phyloP scores from a whole-genome alignment of 2,797 vertebrate species.

The Bovichtus variegatus region DNA sequence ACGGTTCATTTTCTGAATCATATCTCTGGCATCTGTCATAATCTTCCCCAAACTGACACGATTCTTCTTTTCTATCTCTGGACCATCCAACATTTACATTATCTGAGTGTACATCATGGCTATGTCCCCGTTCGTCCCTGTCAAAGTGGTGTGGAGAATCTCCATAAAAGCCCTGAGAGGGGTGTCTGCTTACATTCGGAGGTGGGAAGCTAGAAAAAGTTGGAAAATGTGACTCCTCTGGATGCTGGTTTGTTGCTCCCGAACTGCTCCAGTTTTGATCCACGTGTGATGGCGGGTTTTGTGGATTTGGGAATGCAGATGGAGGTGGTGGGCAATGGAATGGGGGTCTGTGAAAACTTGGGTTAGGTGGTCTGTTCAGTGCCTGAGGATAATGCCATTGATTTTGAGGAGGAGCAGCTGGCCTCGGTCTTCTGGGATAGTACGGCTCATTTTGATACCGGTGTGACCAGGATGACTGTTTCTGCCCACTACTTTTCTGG shows the following conservation, averaged over 20 bases:
- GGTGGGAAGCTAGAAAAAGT: slow-evolving; percentile 16
- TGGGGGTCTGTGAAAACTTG: slow-evolving; percentile 40
- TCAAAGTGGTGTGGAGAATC: slow-evolving; percentile 30
- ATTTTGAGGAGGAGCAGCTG: slow-evolving; percentile 6
- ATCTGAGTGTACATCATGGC: slow-evolving; percentile 2
- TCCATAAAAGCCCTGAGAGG: slow-evolving; percentile 43
- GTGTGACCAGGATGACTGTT: slow-evolving; percentile 50
- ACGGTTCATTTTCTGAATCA: slow-evolving; percentile 23
- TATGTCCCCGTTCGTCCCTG: slow-evolving; percentile 10
- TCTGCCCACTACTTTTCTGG: slow-evolving; percentile 39
- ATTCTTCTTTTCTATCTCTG: slow-evolving; percentile 19
- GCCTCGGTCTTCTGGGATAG: slow-evolving; percentile 48
- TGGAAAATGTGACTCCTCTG: slow-evolving; percentile 27
- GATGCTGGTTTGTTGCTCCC: slow-evolving; percentile 13
- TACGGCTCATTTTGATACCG: slow-evolving; percentile 71
- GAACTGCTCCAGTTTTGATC: slow-evolving; percentile 10
- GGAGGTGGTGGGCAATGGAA: slow-evolving; percentile 37
- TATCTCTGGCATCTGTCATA: slow-evolving; percentile 34
- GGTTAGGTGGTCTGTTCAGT: slow-evolving; percentile 20
- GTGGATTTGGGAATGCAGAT: slow-evolving; percentile 38
- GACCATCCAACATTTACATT: slow-evolving; percentile 23
- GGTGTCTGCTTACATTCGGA: slow-evolving; percentile 14
- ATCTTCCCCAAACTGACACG: slow-evolving; percentile 27
- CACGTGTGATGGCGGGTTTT: slow-evolving; percentile 1
- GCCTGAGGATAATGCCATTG: slow-evolving; percentile 53